Base-by-base conservation (phyloP, 64 coral and sea anemone species). In the Hydrozoanthus tunicans region DNA sequence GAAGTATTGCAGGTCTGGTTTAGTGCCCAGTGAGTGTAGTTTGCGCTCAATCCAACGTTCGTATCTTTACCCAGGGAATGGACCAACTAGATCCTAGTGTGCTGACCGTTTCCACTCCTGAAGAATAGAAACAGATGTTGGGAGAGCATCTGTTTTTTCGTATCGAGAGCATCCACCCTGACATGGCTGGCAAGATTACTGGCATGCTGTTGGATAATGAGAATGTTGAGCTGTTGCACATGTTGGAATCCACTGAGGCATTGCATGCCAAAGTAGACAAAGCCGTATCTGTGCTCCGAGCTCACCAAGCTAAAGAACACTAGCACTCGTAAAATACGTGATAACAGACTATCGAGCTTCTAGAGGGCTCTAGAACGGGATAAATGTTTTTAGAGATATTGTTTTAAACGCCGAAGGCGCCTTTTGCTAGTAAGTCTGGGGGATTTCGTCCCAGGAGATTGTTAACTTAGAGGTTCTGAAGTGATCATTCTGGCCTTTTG, bases 151-250 rank as follows among this genome's bases (percentile, higher is more conserved):
- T 99, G 67, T 99, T 96, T 80, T 79, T 94, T 7, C 83, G 89
- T 15, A 99, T 99, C 73, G 85, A 95, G 2, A 27, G 2, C 56
- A 99, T 79, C 26, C 96, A 98, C 63, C 89, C 96, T 64, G 94
- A 95, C 0, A 72, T 95, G 14, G 96, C 94, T 83, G 94, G 94
- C 25, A 92, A 98, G 52, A 98, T 95, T 64, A 95, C 94, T 68
- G 96, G 94, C n/a, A 95, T 95, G 91, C 65, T 98, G 91, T 51
- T 98, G 82, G 96, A 98, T 79, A 98, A 92, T 53, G 96, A 98
- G 56, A 98, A 98, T 89, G 89, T 89, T 5, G 96, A 98, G 91
- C 63, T 98, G 61, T 80, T 98, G 9, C 93, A 98, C 83, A 93
- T 98, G 92, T 51, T 98, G 76, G 96, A 95, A 92, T 98, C 94